These are phyloP conservation scores for Homarus americanus DNA, from an alignment of 1,140 invertebrate genomes.

Conservation along the genomic window DNA sequence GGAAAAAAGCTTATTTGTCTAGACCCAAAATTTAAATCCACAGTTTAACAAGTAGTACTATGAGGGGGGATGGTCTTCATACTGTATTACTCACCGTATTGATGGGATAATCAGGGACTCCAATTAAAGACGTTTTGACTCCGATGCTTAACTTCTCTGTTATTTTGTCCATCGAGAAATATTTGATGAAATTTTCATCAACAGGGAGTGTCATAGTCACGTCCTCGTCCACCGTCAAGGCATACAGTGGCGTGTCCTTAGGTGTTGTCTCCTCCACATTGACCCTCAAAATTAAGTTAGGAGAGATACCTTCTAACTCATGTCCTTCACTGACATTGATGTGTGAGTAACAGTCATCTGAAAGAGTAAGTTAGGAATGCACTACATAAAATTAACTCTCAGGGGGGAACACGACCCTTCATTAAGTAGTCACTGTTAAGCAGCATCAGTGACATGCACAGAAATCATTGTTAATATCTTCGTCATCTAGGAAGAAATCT, in stretches of 20 bases:
- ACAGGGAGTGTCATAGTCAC: neutral
- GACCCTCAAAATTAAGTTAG: neutral
- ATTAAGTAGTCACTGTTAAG: too few species aligned
- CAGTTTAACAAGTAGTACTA: too few species aligned
- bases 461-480: too few species aligned
- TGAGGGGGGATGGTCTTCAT: too few species aligned
- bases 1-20: too few species aligned
- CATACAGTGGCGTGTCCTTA: neutral
- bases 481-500: too few species aligned
- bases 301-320: neutral
- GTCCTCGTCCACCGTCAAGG: neutral
- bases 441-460: too few species aligned
- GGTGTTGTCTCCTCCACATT: neutral
- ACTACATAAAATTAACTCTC: too few species aligned
- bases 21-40: too few species aligned
- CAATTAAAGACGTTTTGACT: neutral
- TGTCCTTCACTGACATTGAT: neutral
- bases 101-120: neutral
- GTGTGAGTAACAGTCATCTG: neutral
- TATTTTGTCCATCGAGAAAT: neutral
- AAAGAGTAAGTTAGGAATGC: neutral
- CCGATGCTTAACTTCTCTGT: neutral
- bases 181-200: neutral
- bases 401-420: too few species aligned
- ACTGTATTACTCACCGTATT: neutral